phyloP scores from a whole-genome alignment of 2,797 vertebrate species.

The Meriones psammophilus region DNA sequence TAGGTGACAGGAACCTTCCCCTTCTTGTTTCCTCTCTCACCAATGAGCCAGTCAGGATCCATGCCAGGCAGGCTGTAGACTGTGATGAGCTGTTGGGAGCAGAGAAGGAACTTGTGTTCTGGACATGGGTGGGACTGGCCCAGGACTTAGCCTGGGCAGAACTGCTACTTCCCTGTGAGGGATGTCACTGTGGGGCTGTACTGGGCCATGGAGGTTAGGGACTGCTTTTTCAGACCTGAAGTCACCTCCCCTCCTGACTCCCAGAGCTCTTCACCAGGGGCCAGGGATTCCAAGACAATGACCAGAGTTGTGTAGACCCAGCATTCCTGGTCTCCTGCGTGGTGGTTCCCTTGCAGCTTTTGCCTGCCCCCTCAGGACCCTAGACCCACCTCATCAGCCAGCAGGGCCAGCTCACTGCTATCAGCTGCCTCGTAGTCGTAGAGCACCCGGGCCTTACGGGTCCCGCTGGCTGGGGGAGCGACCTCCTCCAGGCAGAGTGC shows the following conservation, averaged over 20 bases:
- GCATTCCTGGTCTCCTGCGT: background rate
- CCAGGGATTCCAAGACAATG: background rate
- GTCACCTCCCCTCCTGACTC: background rate
- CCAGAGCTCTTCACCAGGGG: background rate
- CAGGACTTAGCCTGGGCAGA: background rate
- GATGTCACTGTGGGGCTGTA: background rate
- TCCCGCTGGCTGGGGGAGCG: constrained; percentile 93
- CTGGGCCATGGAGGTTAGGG: accelerated
- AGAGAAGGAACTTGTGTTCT: background rate
- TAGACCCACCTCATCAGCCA: constrained; percentile 94
- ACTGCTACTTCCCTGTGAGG: background rate
- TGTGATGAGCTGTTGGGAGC: constrained; percentile 93
- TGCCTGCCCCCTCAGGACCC: background rate
- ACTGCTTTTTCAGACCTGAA: background rate
- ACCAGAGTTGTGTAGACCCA: background rate
- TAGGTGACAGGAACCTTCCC: constrained; percentile 98
- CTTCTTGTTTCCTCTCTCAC: constrained; percentile 96
- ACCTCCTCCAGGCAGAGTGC: constrained; percentile 93
- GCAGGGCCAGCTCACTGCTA: constrained; percentile 95
- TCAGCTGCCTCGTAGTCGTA: constrained; percentile 96
- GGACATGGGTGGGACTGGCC: background rate
- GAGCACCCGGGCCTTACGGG: constrained; percentile 95
- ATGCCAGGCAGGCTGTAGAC: constrained; percentile 97
- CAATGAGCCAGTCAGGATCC: constrained; percentile 98
- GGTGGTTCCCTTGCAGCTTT: background rate